Conservation (phyloP, 35 echinoderm and acorn worm genomes). For the Ophiothrix spiculata region DNA sequence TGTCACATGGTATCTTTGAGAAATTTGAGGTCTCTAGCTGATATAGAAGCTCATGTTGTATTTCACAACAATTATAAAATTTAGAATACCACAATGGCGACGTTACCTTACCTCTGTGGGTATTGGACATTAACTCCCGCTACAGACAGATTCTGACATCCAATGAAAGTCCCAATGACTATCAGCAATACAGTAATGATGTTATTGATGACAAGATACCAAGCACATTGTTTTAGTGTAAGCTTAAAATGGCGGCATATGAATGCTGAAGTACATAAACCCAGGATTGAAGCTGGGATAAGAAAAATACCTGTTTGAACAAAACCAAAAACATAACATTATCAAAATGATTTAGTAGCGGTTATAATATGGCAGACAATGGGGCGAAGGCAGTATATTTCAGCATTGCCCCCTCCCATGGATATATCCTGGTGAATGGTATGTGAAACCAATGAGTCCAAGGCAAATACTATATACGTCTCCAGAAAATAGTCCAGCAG, state of each 20-base stretch:
- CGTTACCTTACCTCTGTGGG: not conserved
- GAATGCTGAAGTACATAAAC: not conserved
- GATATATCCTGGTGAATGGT: too few species aligned
- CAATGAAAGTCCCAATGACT: not conserved
- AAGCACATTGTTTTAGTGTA: not conserved
- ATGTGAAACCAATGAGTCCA: too few species aligned
- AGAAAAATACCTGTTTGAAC: not conserved
- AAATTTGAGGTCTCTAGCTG: too few species aligned
- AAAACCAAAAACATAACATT: too few species aligned
- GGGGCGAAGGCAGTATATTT: too few species aligned
- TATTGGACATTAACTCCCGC: not conserved
- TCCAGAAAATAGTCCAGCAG: too few species aligned
- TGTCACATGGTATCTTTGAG: too few species aligned
- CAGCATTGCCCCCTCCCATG: too few species aligned
- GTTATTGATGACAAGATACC: not conserved
- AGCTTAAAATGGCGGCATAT: not conserved
- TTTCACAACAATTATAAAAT: not conserved
- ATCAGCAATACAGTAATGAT: not conserved
- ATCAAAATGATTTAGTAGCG: too few species aligned
- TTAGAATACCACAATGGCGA: not conserved
- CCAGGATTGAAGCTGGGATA: not conserved
- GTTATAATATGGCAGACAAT: too few species aligned
- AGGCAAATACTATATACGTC: too few species aligned
- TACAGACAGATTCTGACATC: not conserved
- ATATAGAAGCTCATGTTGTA: not conserved